Evolutionary conservation across 2,113 vertebrate genomes (phyloP), one percentile per base, ranked within the genome.

Genomic region (Spea multiplicata): DNA sequence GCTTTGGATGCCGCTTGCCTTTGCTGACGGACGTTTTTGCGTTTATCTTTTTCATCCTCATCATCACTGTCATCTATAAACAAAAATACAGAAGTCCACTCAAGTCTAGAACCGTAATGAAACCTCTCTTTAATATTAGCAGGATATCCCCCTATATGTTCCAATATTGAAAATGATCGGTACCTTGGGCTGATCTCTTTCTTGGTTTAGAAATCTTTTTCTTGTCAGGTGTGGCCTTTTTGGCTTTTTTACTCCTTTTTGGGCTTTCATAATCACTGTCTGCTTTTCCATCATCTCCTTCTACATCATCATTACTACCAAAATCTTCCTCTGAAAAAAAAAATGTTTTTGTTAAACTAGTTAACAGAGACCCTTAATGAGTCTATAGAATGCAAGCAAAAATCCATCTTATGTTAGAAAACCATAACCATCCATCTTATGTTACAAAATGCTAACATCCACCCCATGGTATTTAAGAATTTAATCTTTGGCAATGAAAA

Each of bases 1-100:
- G 97, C 97, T 91, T 99, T 99, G 73, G 97, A 96, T 0, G 97
- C 97, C 0, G 97, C 97, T 91, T 98, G 95, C 65, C 97, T 93
- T 72, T 97, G 95, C 75, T 98, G 96, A 72, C 97, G 95, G 0
- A 94, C 94, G 44, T 92, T 98, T 91, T 97, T 96, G 91, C 94
- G 97, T 84, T 97, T 95, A 82, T 96, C 96, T 70, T 90, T 94
- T 72, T 98, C 97, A 6, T 99, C 96, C 67, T 98, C 97, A 0
- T 30, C 30, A 59, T 59, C 55, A 13, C 97, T 99, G 84, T 98
- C 97, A 83, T 97, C 96, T 98, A 83, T 13, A 83, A 85, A 10
- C 75, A 74, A 87, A 80, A 62, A 16, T 0, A 14, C 8, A 67
- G 9, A 65, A 14, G 12, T 45, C 50, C 10, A 1, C 6, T 53